Percentiles rank a stretch among this genome's conserved stretches.
Evolutionary conservation across 2,113 vertebrate genomes (phyloP).

Genomic region (Lophochroa leadbeateri): DNA sequence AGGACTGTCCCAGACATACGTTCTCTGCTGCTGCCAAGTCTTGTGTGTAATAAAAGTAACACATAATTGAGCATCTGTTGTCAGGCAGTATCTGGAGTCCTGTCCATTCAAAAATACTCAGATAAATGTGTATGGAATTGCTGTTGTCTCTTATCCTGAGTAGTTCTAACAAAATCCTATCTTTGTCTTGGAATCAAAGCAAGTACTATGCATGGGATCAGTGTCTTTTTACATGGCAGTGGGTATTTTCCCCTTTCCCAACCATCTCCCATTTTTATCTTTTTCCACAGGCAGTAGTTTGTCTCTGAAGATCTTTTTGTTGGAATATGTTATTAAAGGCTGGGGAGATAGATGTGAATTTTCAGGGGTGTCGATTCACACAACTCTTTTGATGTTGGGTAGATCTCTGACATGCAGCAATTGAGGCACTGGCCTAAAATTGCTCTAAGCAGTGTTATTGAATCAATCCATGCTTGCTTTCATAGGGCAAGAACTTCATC

Average conservation of each 20-base stretch:
- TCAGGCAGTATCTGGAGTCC: constrained; percentile 40
- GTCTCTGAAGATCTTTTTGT: neutral
- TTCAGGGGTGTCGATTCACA: neutral
- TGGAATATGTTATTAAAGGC: neutral
- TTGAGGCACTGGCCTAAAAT: neutral
- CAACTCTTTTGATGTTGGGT: neutral
- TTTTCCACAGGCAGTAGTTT: neutral
- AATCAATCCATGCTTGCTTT: neutral
- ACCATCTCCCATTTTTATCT: neutral
- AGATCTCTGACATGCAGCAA: neutral
- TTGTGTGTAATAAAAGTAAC: constrained; percentile 52
- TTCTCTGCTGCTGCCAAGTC: constrained; percentile 48
- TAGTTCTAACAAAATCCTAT: neutral
- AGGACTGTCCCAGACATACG: constrained; percentile 48
- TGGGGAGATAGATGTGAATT: neutral
- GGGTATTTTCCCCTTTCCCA: neutral
- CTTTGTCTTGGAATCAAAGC: neutral
- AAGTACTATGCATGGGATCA: neutral
- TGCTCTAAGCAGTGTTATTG: neutral
- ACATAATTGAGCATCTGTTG: constrained; percentile 64
- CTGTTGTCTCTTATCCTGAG: neutral
- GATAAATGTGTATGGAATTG: neutral
- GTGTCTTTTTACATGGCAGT: neutral
- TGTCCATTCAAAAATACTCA: constrained; percentile 46
- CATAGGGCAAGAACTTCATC: neutral